A percentile compares a stretch with the other conserved stretches of the same genome.
Conservation (phyloP, 1,140 invertebrate genomes). For the Pseudoatta argentina region DNA sequence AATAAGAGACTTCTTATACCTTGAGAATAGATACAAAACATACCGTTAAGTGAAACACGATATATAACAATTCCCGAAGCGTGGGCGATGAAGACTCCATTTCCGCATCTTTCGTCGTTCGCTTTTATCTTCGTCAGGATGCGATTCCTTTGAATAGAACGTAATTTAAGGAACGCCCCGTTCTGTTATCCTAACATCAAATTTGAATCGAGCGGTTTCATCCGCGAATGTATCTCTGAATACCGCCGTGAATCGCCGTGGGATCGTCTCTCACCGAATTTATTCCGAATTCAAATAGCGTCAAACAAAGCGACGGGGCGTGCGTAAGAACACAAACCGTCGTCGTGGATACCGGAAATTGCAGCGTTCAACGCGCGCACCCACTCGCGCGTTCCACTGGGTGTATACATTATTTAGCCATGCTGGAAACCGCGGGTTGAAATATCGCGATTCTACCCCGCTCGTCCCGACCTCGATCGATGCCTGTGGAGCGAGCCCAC, state of each 20-base stretch:
- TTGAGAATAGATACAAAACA: slow-evolving; percentile 33
- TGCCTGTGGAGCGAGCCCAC: slow-evolving; percentile 59
- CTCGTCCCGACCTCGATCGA: slow-evolving; percentile 57
- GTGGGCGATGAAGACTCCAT: slow-evolving; percentile 54
- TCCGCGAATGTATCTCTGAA: slow-evolving; percentile 18
- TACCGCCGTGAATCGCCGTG: background rate
- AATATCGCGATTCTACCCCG: slow-evolving; percentile 44
- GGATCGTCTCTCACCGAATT: slow-evolving; percentile 51
- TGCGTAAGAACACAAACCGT: slow-evolving; percentile 28
- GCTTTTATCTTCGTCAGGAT: slow-evolving; percentile 51
- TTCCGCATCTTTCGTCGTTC: slow-evolving; percentile 55
- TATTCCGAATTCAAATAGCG: slow-evolving; percentile 56
- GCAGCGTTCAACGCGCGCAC: slow-evolving; percentile 40
- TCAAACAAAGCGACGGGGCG: slow-evolving; percentile 23
- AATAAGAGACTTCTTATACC: slow-evolving; percentile 28
- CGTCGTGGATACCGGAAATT: slow-evolving; percentile 55
- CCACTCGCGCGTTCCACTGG: slow-evolving; percentile 1
- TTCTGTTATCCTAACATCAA: slow-evolving; percentile 60
- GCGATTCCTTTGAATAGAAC: slow-evolving; percentile 57
- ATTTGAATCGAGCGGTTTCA: slow-evolving; percentile 62
- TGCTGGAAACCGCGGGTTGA: slow-evolving; percentile 47
- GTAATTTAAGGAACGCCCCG: slow-evolving; percentile 53
- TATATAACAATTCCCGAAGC: slow-evolving; percentile 56
- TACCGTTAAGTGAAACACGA: slow-evolving; percentile 58
- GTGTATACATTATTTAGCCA: slow-evolving; percentile 58